A percentile compares a stretch with the other conserved stretches of the same genome.
phyloP scores from a whole-genome alignment of 2,888 invertebrate species.

The Philereme transversata region DNA sequence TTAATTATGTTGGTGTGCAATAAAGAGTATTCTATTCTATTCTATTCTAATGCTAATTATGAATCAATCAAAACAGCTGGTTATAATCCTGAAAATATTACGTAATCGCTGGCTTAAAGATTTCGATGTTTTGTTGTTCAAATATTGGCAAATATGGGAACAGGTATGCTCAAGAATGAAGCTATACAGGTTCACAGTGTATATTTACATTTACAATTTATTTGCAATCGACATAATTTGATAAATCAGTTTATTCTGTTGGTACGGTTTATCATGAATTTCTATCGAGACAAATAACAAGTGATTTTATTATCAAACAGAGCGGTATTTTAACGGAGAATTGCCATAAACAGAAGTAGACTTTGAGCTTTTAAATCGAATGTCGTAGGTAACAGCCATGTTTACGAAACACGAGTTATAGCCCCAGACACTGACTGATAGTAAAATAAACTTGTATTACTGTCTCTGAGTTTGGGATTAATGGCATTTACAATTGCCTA shows the following conservation, averaged over 20 bases:
- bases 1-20: no score
- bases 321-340: conserved; percentile 10
- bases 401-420: conserved; percentile 31
- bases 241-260: conserved; percentile 24
- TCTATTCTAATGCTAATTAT: no score
- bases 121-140: conserved; percentile 8
- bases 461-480: conserved; percentile 35
- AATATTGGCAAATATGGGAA: conserved; percentile 1
- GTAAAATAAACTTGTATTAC: conserved; percentile 33
- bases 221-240: conserved; percentile 24
- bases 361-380: conserved; percentile 22
- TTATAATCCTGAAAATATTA: no score
- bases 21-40: no score
- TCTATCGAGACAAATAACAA: conserved; percentile 27
- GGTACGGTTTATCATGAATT: conserved; percentile 21
- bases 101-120: neutral
- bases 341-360: conserved; percentile 16
- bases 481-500: conserved; percentile 30
- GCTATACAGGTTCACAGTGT: conserved; percentile 2
- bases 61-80: no score
- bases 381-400: conserved; percentile 24
- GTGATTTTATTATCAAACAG: conserved; percentile 16
- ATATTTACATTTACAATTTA: conserved; percentile 13
- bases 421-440: conserved; percentile 18
- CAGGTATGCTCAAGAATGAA: conserved; percentile 6